Evolutionary conservation across 2,888 invertebrate species (phyloP).

Genomic region (Amorpha juglandis): DNA sequence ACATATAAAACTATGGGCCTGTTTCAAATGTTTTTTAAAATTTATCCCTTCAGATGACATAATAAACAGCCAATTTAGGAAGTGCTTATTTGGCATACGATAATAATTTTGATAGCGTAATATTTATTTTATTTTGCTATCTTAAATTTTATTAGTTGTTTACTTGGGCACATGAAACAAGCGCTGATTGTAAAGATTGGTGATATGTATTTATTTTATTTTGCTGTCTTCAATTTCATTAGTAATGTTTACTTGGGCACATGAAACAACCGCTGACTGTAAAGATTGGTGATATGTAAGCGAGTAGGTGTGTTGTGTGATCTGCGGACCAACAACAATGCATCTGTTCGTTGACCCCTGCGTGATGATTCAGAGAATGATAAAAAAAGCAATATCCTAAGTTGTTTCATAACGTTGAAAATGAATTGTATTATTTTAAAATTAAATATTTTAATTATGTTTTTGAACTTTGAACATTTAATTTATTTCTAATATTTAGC

Average conservation of each 20-base stretch:
- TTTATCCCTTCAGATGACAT: too few species aligned
- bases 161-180: too few species aligned
- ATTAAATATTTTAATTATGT: neutral
- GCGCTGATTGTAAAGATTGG: neutral
- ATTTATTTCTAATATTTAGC: neutral
- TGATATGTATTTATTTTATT: neutral
- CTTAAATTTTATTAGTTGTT: too few species aligned
- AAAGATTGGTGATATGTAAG: constrained; percentile 1
- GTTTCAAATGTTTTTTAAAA: too few species aligned
- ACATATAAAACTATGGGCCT: neutral
- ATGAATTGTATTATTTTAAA: constrained; percentile 16
- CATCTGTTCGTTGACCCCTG: constrained; percentile 20
- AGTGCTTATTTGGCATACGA: too few species aligned
- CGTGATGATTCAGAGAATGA: constrained; percentile 25
- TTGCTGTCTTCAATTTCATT: too few species aligned
- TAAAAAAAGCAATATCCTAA: constrained; percentile 25
- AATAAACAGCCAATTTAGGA: too few species aligned
- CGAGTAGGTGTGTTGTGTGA: neutral
- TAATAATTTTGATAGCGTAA: too few species aligned
- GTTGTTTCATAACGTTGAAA: constrained; percentile 9
- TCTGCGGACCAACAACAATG: constrained; percentile 20
- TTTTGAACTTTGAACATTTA: neutral
- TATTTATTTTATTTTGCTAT: too few species aligned
- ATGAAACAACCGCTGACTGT: neutral
- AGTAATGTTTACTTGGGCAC: too few species aligned